Percentiles rank a stretch among this genome's conserved stretches.
These are phyloP conservation scores for Fundulus diaphanus DNA, from an alignment of 2,797 vertebrate genomes.

Conservation along the genomic window DNA sequence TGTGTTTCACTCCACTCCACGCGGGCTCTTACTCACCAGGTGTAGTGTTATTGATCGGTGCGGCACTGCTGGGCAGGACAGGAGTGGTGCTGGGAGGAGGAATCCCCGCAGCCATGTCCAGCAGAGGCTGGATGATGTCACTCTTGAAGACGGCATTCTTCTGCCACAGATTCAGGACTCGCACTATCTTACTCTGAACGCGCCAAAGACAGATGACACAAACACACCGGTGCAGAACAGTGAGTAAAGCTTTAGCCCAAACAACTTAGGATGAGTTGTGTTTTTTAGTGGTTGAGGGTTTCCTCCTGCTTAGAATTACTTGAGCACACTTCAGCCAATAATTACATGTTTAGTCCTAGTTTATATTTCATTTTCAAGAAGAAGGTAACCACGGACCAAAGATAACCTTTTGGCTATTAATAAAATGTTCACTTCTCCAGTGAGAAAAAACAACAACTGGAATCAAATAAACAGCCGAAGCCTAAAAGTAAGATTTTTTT, in stretches of 20 bases:
- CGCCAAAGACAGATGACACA: neutral
- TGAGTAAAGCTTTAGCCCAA: neutral
- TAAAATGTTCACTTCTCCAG: neutral
- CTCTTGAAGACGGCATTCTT: slow-evolving; percentile 99
- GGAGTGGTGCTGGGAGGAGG: slow-evolving; percentile 93
- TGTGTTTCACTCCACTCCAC: neutral
- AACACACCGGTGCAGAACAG: neutral
- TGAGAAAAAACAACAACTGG: neutral
- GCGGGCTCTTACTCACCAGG: slow-evolving; percentile 84
- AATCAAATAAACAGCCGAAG: neutral
- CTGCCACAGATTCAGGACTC: slow-evolving; percentile 99
- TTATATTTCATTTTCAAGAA: too few species aligned
- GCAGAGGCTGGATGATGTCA: slow-evolving; percentile 97
- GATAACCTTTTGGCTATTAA: neutral
- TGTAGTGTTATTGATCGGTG: slow-evolving; percentile 92
- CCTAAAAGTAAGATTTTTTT: neutral
- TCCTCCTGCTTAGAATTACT: neutral
- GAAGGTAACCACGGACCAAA: neutral
- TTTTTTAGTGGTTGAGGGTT: neutral
- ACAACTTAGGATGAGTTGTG: neutral
- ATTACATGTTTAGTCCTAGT: too few species aligned
- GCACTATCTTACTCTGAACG: slow-evolving; percentile 96
- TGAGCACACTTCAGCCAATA: too few species aligned
- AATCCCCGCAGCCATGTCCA: slow-evolving; percentile 98
- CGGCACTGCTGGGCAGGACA: slow-evolving; percentile 87